Conservation (phyloP, 2,113 vertebrate species). For the Podiceps cristatus region DNA sequence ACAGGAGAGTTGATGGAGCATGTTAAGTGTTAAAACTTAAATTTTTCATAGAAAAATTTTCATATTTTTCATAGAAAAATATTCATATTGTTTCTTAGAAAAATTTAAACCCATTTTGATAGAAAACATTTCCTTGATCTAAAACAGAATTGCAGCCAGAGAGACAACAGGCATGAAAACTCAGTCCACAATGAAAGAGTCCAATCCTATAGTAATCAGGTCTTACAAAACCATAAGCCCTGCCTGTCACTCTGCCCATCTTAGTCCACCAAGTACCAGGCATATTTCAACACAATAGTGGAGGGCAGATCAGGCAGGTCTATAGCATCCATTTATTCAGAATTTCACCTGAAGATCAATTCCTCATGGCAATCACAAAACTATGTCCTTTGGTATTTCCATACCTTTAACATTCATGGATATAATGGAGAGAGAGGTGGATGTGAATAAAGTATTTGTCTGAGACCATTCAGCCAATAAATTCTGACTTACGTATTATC, state of each 20-base stretch:
- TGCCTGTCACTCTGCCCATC: background rate
- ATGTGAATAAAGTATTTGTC: background rate
- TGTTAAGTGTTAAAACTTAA: background rate
- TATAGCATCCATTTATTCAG: background rate
- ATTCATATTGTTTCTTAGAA: no score
- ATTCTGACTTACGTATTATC: background rate
- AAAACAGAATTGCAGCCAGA: background rate
- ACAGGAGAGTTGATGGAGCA: background rate
- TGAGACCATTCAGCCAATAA: background rate
- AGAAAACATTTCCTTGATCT: background rate
- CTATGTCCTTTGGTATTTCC: background rate
- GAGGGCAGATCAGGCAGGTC: background rate
- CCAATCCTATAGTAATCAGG: background rate
- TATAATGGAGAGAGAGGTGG: background rate
- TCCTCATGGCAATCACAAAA: background rate
- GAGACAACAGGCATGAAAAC: background rate
- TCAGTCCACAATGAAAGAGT: background rate
- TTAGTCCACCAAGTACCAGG: background rate
- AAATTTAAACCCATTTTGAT: background rate
- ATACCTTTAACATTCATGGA: background rate
- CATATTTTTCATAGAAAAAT: background rate
- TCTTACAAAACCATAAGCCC: rapidly evolving
- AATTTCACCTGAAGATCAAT: background rate
- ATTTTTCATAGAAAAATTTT: background rate
- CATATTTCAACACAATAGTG: background rate